A percentile compares a stretch with the other conserved stretches of the same genome.
Evolutionary conservation across 2,113 vertebrate genomes (phyloP).

Genomic region (Setophaga petechia): DNA sequence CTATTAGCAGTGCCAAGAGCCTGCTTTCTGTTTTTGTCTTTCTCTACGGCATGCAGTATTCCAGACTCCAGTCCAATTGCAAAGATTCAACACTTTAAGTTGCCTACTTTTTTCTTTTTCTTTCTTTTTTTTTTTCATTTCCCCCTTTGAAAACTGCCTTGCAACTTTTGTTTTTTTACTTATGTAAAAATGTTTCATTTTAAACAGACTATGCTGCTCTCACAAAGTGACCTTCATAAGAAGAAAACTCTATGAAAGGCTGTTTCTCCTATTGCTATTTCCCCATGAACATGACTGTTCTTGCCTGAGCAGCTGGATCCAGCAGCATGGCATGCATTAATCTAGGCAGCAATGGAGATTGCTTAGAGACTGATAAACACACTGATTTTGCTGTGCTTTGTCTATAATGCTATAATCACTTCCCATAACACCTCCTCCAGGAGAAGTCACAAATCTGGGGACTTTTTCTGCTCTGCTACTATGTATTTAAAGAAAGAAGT

Average conservation of each 20-base stretch:
- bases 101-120: neutral
- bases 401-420: neutral
- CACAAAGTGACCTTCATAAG: rapidly evolving
- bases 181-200: neutral
- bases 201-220: neutral
- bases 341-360: neutral
- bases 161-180: neutral
- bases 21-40: neutral
- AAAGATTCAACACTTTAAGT: neutral
- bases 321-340: rapidly evolving
- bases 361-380: neutral
- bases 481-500: neutral
- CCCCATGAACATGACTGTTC: neutral
- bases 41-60: rapidly evolving
- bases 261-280: neutral
- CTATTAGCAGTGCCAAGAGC: neutral
- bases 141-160: neutral
- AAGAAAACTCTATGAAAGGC: neutral
- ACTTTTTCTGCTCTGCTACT: neutral
- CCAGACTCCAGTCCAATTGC: neutral
- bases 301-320: neutral
- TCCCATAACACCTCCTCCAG: neutral
- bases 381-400: neutral
- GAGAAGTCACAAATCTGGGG: neutral
- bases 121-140: neutral